Evolutionary conservation across 2,888 invertebrate genomes (phyloP).

Genomic region (Cephus sareptanus): DNA sequence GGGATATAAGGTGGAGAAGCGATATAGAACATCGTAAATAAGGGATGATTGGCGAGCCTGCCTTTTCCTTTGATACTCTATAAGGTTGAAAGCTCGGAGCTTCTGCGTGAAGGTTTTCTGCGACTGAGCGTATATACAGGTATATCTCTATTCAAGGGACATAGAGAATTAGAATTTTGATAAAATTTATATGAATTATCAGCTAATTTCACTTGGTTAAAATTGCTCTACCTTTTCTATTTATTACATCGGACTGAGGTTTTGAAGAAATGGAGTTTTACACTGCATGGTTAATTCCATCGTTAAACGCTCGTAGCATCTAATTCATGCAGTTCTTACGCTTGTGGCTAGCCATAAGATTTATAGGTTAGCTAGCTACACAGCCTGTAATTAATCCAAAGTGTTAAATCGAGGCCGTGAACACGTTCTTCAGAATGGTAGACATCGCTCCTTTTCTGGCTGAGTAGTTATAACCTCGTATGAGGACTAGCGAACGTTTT

Average conservation of each 20-base stretch:
- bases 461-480: not conserved
- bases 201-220: not conserved
- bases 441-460: not conserved
- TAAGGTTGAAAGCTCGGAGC: not conserved
- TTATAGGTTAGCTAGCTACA: constrained; percentile 38
- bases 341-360: constrained; percentile 22
- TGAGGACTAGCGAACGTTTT: not conserved
- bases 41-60: not conserved
- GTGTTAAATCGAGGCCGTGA: constrained; percentile 59
- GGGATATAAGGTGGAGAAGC: not conserved
- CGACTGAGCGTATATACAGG: not conserved
- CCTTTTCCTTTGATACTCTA: not conserved
- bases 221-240: not conserved
- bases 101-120: not conserved
- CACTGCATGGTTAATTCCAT: not conserved
- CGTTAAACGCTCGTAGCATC: not conserved
- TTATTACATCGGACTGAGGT: not conserved
- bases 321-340: constrained; percentile 19
- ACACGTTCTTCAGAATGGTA: constrained; percentile 32
- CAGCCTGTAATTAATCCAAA: constrained; percentile 60
- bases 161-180: not conserved
- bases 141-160: not conserved
- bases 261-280: not conserved
- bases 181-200: not conserved
- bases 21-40: not conserved